phyloP scores from a whole-genome alignment of 2,797 vertebrate species.

The Enteromius unitaeniatus region DNA sequence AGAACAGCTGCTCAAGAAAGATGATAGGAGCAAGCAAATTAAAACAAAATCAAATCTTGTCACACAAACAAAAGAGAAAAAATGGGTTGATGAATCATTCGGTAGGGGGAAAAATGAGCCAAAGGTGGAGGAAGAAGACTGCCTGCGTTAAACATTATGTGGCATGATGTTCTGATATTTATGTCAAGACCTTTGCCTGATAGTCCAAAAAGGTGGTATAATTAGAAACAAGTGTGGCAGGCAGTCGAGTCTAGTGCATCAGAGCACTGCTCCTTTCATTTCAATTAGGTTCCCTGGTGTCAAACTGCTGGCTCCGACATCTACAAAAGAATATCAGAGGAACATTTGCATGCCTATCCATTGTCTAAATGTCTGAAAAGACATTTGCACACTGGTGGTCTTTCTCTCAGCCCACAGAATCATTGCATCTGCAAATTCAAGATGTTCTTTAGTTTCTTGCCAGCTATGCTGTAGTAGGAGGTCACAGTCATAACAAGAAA shows the following conservation, averaged over 20 bases:
- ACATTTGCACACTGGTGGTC: constrained; percentile 23
- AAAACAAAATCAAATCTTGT: constrained; percentile 46
- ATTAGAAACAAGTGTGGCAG: constrained; percentile 55
- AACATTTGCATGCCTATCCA: constrained; percentile 28
- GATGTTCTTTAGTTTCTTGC: constrained; percentile 15
- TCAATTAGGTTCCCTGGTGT: constrained; percentile 50
- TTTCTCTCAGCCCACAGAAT: constrained; percentile 29
- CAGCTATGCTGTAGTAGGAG: constrained; percentile 39
- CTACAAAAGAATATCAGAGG: constrained; percentile 41
- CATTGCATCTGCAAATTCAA: constrained; percentile 47
- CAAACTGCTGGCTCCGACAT: constrained; percentile 47
- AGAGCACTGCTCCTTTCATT: constrained; percentile 65
- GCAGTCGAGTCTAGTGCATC: constrained; percentile 59
- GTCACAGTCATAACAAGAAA: constrained; percentile 43
- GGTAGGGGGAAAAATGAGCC: background rate
- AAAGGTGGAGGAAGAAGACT: constrained; percentile 29
- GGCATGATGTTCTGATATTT: constrained; percentile 26
- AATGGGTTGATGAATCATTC: constrained; percentile 35
- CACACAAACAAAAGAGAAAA: constrained; percentile 33
- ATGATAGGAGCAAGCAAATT: constrained; percentile 31
- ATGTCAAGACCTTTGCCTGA: constrained; percentile 31
- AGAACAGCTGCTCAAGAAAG: constrained; percentile 25
- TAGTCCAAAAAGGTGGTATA: constrained; percentile 46
- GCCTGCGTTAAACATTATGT: constrained; percentile 25
- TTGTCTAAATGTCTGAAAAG: constrained; percentile 33